Conservation (phyloP, 2,113 vertebrate genomes). For the Elgaria multicarinata region DNA sequence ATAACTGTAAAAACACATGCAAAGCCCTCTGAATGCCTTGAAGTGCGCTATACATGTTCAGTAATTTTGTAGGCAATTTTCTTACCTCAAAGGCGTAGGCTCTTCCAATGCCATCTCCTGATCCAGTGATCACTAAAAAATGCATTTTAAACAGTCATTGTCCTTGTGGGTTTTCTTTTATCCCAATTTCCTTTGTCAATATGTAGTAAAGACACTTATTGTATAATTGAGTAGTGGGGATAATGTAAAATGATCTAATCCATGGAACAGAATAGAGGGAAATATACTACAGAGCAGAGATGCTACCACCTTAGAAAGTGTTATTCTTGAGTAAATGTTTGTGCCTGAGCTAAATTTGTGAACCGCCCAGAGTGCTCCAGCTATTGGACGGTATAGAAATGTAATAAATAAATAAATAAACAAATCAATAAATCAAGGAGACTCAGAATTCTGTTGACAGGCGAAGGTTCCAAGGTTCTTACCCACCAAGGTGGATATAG, state of each 20-base stretch:
- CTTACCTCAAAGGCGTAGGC: constrained; percentile 86
- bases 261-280: background rate
- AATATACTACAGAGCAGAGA: background rate
- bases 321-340: background rate
- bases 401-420: no score
- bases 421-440: background rate
- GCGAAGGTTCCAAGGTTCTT: no score
- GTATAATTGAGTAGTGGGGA: background rate
- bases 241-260: background rate
- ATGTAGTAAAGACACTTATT: background rate
- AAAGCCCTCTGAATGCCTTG: background rate
- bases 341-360: no score
- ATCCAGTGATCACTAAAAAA: constrained; percentile 87
- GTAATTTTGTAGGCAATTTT: background rate
- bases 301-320: background rate
- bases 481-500: background rate
- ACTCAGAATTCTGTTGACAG: background rate
- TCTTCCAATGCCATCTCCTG: constrained; percentile 88
- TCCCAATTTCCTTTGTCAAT: background rate
- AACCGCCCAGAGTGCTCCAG: no score
- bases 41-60: background rate
- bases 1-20: background rate
- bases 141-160: no score
- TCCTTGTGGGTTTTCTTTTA: no score
- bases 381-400: no score